These are phyloP conservation scores for Rhinolophus ferrumequinum DNA, from an alignment of 2,113 vertebrate genomes.

Conservation along the genomic window DNA sequence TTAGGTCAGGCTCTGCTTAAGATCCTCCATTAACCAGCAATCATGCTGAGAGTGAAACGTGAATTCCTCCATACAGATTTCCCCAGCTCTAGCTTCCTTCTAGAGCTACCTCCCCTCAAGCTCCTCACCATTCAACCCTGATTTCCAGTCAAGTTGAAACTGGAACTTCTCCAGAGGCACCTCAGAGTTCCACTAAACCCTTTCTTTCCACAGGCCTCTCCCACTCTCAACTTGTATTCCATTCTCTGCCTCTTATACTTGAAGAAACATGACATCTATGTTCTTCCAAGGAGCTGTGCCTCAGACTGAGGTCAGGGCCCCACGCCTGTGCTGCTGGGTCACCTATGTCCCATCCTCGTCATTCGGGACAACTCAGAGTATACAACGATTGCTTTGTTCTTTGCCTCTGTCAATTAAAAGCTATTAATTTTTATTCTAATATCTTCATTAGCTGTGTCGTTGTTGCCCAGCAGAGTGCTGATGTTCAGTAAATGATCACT, in stretches of 20 bases:
- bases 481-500: not conserved
- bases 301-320: not conserved
- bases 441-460: not conserved
- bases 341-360: not conserved
- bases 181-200: not conserved
- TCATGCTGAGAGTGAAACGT: not conserved
- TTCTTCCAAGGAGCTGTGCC: not conserved
- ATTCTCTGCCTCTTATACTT: not conserved
- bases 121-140: not conserved
- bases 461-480: not conserved
- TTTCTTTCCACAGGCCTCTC: not conserved
- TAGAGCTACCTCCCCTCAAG: not conserved
- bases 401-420: slow-evolving; percentile 31
- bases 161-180: not conserved
- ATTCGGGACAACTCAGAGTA: not conserved
- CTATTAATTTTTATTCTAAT: slow-evolving; percentile 13
- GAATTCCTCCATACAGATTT: not conserved
- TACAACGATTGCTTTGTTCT: not conserved
- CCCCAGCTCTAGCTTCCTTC: not conserved
- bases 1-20: not conserved
- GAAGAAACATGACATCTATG: not conserved
- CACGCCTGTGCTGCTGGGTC: not conserved
- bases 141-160: not conserved
- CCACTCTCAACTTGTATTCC: not conserved
- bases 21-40: not conserved